A percentile compares a stretch with the other conserved stretches of the same genome.
These are phyloP conservation scores for Apostichopus californicus DNA, from an alignment of 35 echinoderm and acorn worm species.

Conservation along the genomic window DNA sequence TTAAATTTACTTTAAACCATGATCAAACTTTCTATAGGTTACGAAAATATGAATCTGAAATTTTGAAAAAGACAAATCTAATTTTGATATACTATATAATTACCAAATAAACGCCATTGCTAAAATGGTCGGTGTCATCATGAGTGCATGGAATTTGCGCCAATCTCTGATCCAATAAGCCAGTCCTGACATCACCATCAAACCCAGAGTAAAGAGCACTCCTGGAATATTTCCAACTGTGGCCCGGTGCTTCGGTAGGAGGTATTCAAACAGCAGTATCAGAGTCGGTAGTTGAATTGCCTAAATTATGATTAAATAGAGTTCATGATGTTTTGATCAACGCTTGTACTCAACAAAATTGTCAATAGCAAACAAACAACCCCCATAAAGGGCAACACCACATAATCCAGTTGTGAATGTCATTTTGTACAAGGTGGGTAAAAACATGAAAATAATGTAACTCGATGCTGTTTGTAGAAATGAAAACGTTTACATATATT, in stretches of 20 bases:
- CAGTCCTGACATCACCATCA: slow-evolving; percentile 32
- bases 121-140: slow-evolving; percentile 4
- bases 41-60: too few species aligned
- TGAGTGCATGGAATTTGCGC: slow-evolving; percentile 23
- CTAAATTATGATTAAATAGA: background rate
- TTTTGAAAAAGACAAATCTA: background rate
- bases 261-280: slow-evolving; percentile 4
- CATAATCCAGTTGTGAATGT: too few species aligned
- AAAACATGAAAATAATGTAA: too few species aligned
- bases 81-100: background rate
- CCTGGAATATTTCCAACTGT: slow-evolving; percentile 14
- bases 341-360: too few species aligned
- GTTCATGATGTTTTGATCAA: too few species aligned
- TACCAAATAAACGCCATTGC: slow-evolving; percentile 28
- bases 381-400: too few species aligned
- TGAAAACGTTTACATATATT: too few species aligned
- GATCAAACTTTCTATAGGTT: too few species aligned
- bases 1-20: too few species aligned
- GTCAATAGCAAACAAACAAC: too few species aligned
- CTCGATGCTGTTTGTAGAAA: too few species aligned
- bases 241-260: slow-evolving; percentile 39
- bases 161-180: slow-evolving; percentile 42
- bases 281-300: slow-evolving; percentile 10
- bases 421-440: too few species aligned
- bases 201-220: background rate